These are phyloP conservation scores for Danaus melanippus DNA, from an alignment of 1,140 invertebrate species.

Conservation along the genomic window DNA sequence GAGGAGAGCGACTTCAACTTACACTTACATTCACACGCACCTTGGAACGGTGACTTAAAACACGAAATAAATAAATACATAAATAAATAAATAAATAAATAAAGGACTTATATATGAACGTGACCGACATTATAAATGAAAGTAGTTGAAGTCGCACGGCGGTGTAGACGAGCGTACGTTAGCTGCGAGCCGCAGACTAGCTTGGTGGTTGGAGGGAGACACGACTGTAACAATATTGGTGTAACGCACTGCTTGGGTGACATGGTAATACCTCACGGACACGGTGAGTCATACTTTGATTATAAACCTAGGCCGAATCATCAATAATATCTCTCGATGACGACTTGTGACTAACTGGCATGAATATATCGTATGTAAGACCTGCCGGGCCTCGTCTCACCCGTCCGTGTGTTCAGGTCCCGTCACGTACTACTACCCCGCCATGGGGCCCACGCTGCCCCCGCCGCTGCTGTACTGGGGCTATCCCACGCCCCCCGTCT, in stretches of 20 bases:
- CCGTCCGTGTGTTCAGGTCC: conserved; percentile 35
- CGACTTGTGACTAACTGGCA: no score
- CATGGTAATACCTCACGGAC: conserved; percentile 59
- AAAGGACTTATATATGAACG: no score
- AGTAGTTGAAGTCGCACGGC: conserved; percentile 49
- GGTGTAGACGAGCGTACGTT: conserved; percentile 55
- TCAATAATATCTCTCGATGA: no score
- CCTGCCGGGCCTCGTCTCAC: no score
- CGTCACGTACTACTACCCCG: conserved; percentile 60
- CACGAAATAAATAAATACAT: conserved; percentile 1
- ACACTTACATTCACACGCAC: not conserved
- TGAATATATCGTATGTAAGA: no score
- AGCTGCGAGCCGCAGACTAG: conserved; percentile 60
- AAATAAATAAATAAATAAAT: no score
- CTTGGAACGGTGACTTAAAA: not conserved
- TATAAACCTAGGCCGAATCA: conserved; percentile 15
- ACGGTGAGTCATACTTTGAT: conserved; percentile 61
- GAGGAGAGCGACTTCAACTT: conserved; percentile 48
- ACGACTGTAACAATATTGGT: conserved; percentile 61
- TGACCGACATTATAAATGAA: conserved; percentile 2
- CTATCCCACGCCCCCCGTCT: conserved; percentile 93
- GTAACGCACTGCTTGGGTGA: conserved; percentile 69
- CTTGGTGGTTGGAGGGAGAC: conserved; percentile 60
- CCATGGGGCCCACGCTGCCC: conserved; percentile 73
- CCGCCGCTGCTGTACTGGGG: conserved; percentile 86